Evolutionary conservation across 2,888 invertebrate species (phyloP).

Genomic region (Crematogaster levior): DNA sequence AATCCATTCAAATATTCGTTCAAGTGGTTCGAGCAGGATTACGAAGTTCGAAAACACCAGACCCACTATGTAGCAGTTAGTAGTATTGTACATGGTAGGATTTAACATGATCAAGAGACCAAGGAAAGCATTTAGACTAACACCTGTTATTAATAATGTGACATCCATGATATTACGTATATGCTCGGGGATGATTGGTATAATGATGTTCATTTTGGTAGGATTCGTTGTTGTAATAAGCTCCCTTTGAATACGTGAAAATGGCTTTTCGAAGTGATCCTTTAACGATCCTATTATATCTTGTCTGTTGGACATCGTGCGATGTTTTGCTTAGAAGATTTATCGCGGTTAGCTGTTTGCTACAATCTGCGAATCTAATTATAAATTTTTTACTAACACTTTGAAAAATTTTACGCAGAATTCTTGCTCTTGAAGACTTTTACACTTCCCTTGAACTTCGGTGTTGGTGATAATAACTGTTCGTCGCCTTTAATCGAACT

Average conservation of each 20-base stretch:
- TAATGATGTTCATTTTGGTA: conserved; percentile 61
- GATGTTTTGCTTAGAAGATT: neutral
- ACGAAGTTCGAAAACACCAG: conserved; percentile 76
- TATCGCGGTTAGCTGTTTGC: neutral
- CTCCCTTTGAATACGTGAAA: neutral
- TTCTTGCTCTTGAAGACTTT: neutral
- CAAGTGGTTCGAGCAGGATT: conserved; percentile 74
- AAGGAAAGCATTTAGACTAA: conserved; percentile 53
- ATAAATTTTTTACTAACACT: neutral
- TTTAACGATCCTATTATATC: neutral
- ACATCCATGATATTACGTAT: conserved; percentile 50
- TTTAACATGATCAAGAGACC: conserved; percentile 39
- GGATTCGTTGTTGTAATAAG: neutral
- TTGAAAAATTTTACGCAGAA: neutral
- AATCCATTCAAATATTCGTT: conserved; percentile 70
- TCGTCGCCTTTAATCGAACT: neutral
- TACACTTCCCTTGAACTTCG: neutral
- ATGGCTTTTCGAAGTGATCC: conserved; percentile 13
- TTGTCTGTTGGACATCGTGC: neutral
- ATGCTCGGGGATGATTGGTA: conserved; percentile 24
- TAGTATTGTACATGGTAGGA: conserved; percentile 64
- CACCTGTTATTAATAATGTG: conserved; percentile 39
- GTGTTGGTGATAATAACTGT: neutral
- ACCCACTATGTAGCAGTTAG: conserved; percentile 76
- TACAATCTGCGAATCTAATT: neutral